A percentile compares a stretch with the other conserved stretches of the same genome.
Evolutionary conservation across 2,797 vertebrate genomes (phyloP).

Genomic region (Eutrigla gurnardus): DNA sequence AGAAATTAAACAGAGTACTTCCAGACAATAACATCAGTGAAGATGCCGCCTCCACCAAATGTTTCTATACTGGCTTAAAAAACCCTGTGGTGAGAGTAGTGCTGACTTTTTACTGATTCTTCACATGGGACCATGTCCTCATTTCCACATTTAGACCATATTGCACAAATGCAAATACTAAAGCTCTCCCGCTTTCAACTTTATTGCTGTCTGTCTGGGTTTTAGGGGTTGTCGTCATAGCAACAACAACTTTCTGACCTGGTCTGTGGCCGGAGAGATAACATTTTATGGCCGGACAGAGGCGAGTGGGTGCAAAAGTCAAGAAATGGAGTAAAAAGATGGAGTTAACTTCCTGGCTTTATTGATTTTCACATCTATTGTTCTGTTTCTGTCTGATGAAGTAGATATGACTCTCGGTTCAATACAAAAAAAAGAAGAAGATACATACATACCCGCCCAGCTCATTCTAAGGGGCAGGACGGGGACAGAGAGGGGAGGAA

Average conservation of each 20-base stretch:
- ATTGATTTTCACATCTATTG: background rate
- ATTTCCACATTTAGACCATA: background rate
- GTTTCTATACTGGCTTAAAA: conserved; percentile 13
- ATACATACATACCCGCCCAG: background rate
- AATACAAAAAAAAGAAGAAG: conserved; percentile 9
- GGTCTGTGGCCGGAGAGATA: conserved; percentile 42
- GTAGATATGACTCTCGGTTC: conserved; percentile 5
- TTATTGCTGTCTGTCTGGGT: conserved; percentile 50
- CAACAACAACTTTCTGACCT: conserved; percentile 55
- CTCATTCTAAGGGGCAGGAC: conserved; percentile 6
- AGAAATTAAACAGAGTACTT: background rate
- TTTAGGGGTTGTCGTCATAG: conserved; percentile 49
- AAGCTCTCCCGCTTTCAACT: conserved; percentile 33
- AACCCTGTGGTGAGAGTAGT: background rate
- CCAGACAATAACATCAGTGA: background rate
- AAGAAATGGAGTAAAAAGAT: background rate
- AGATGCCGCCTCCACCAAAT: background rate
- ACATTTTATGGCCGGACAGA: conserved; percentile 30
- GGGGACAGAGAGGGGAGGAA: conserved; percentile 17
- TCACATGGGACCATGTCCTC: conserved; percentile 11
- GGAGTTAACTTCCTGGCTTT: background rate
- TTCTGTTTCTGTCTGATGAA: conserved; percentile 15
- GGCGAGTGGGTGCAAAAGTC: conserved; percentile 2
- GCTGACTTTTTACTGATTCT: conserved; percentile 12
- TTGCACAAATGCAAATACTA: conserved; percentile 1